phyloP scores from a whole-genome alignment of 2,797 vertebrate genomes.

The Gastrophryne carolinensis region DNA sequence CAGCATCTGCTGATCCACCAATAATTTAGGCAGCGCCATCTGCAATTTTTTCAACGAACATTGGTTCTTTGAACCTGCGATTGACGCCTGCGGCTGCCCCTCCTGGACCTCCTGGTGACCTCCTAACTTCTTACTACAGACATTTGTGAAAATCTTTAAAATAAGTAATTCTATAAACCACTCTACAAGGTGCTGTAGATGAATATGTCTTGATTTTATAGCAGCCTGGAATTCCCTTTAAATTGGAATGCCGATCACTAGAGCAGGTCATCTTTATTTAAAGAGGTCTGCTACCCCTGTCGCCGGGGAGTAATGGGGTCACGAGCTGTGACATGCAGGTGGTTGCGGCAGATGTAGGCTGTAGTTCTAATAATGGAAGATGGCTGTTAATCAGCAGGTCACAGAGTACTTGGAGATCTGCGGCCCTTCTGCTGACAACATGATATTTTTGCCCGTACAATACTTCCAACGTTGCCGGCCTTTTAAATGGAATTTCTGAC shows the following conservation, averaged over 20 bases:
- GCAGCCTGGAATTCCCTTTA: no score
- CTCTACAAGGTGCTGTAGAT: no score
- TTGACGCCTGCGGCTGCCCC: no score
- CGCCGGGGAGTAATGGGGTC: conserved; percentile 11
- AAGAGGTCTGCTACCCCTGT: background rate
- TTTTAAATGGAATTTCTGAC: conserved; percentile 11
- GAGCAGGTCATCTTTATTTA: background rate
- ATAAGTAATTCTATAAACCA: no score
- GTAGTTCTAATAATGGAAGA: conserved; percentile 29
- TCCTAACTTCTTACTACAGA: no score
- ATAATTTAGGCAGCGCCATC: no score
- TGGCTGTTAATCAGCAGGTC: conserved; percentile 9
- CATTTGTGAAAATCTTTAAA: no score
- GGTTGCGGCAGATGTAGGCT: background rate
- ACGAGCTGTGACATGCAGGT: conserved; percentile 9
- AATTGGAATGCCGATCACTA: background rate
- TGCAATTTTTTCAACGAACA: no score
- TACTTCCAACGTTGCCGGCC: background rate
- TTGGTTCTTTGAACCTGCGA: no score
- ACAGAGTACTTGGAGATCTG: background rate
- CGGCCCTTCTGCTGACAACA: conserved; percentile 1
- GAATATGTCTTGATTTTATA: no score
- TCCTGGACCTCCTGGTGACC: no score
- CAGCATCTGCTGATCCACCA: no score
- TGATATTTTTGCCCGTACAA: background rate